Percentiles rank a stretch among this genome's conserved stretches.
phyloP scores from a whole-genome alignment of 1,140 invertebrate genomes.

The Aethina tumida region DNA sequence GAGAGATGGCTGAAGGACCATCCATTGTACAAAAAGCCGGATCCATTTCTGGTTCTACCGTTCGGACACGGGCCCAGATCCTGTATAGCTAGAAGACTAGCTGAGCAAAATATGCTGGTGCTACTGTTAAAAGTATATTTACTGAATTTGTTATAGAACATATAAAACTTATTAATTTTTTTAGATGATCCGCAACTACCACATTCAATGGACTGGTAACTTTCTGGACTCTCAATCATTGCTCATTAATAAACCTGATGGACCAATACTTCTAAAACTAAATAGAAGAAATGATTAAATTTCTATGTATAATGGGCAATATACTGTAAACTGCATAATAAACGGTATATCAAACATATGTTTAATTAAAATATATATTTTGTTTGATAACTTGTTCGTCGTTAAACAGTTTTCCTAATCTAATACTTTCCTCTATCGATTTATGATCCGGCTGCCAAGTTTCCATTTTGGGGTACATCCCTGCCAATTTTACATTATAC shows the following conservation, averaged over 20 bases:
- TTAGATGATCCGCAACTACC: slow-evolving; percentile 57
- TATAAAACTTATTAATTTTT: slow-evolving; percentile 29
- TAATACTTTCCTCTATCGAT: slow-evolving; percentile 25
- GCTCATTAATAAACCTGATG: slow-evolving; percentile 71
- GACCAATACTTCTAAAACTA: slow-evolving; percentile 53
- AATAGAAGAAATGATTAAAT: slow-evolving; percentile 15
- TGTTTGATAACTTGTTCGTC: slow-evolving; percentile 19
- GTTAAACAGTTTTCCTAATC: slow-evolving; percentile 26
- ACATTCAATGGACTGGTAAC: slow-evolving; percentile 56
- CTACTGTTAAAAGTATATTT: slow-evolving; percentile 50
- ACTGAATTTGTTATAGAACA: slow-evolving; percentile 8
- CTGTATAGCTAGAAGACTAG: slow-evolving; percentile 79
- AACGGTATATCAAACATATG: too few relatives aligned
- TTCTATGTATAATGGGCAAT: too few relatives aligned
- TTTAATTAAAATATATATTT: too few relatives aligned
- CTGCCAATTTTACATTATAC: slow-evolving; percentile 30
- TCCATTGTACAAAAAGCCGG: slow-evolving; percentile 40
- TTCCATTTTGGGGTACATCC: slow-evolving; percentile 29
- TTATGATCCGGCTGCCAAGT: slow-evolving; percentile 21
- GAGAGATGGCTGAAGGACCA: slow-evolving; percentile 62
- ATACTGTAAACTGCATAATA: too few relatives aligned
- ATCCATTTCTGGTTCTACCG: slow-evolving; percentile 73
- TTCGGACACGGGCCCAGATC: slow-evolving; percentile 83
- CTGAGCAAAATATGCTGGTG: slow-evolving; percentile 78
- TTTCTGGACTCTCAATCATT: slow-evolving; percentile 53